phyloP scores from a whole-genome alignment of 2,113 vertebrate species.

The Oreochromis niloticus region DNA sequence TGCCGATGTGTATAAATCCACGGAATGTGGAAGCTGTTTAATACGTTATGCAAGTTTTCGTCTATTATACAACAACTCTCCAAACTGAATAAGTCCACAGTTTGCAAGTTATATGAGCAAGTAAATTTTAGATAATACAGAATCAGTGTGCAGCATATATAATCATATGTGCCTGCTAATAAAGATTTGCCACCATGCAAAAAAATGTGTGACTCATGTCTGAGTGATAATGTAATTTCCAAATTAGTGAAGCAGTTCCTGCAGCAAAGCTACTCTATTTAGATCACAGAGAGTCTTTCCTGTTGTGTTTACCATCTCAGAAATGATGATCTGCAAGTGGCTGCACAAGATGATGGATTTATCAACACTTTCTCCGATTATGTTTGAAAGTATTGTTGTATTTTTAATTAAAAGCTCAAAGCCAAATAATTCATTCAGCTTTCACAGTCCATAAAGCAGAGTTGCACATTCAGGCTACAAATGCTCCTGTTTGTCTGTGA shows the following conservation, averaged over 20 bases:
- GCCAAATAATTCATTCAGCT: background rate
- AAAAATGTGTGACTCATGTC: background rate
- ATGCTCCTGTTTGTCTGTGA: background rate
- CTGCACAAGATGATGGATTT: background rate
- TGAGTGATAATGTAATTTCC: background rate
- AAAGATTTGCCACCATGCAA: background rate
- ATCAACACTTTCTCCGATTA: background rate
- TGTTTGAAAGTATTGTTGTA: background rate
- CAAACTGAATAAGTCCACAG: background rate
- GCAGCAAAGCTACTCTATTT: background rate
- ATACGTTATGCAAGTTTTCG: background rate
- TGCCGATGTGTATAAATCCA: background rate
- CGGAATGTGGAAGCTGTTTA: background rate
- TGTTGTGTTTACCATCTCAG: background rate
- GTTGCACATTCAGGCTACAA: background rate
- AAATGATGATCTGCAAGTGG: background rate
- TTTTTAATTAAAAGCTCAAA: background rate
- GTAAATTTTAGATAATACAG: background rate
- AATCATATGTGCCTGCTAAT: background rate
- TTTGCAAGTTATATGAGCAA: background rate
- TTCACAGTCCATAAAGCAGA: background rate
- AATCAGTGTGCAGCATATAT: background rate
- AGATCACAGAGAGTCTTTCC: background rate
- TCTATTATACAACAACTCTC: background rate
- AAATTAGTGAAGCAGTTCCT: background rate